Evolutionary conservation across 2,888 invertebrate genomes (phyloP), one percentile per base, ranked within the genome.

Genomic region (Apamea anceps): DNA sequence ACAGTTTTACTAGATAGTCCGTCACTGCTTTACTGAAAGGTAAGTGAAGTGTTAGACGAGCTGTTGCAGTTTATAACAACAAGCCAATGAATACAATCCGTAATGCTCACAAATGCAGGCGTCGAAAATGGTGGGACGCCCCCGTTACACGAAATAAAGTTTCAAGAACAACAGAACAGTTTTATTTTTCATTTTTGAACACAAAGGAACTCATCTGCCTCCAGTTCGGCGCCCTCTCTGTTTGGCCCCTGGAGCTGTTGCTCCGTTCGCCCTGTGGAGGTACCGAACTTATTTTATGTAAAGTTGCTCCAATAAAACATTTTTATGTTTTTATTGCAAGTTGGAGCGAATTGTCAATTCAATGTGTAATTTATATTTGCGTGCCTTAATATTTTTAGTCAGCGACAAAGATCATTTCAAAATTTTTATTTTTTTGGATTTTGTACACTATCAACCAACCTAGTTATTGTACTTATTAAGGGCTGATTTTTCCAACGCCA

Each of bases 301-400:
- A 65, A n/a, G 5, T 76, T n/a, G 8, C 57, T 25, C 15, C 8
- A 71, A 37, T 48, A 65, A 28, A 79, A 32, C 1, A 57, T 25
- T 7, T 32, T 12, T 4, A 8, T 42, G 1, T 60, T 66, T 60
- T 42, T 13, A 37, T 65, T 48, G 18, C 7, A 57, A n/a, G 45
- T 65, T 37, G 18, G 18, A 42, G 54, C 32, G 5, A 79, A 48
- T 67, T 48, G 4, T 57, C 21, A 63, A 57, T 71, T 32, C 51
- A 54, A 68, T 71, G 21, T 70, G 48, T 51, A 51, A 25, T 70
- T 71, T 51, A 51, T 51, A 70, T 51, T 54, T 72, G 6, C 25
- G 37, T 71, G 18, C 15, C 1, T 32, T 54, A 37, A 12, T 5
- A 54, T 32, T 37, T 71, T 37, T n/a, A 71, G 37, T 18, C 37